Base-by-base conservation (phyloP, 1,140 invertebrate species). In the Tetragonula clypearis region DNA sequence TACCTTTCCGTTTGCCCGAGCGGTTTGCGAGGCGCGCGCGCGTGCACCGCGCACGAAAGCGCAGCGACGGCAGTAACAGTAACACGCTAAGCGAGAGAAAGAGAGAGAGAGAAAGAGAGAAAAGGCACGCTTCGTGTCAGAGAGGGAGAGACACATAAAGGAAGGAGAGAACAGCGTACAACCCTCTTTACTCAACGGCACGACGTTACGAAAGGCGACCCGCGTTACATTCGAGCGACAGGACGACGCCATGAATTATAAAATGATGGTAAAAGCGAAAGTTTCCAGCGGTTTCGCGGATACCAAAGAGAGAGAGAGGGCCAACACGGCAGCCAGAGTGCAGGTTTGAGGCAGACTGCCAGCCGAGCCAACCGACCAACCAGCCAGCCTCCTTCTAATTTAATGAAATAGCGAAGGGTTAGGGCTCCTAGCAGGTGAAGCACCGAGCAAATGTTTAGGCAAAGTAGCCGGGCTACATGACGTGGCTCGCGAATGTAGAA, bases 261-360 rank as follows among this genome's bases (percentile, higher is more conserved):
- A 92, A 94, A 93, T 93, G 91, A 90, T 89, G 92, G 93, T 94
- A 94, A 94, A 94, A 94, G 93, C 93, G 93, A 94, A 94, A 94
- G 93, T 94, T 94, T 92, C 79, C 88, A 79, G 86, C 82, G 90
- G 88, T 91, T 92, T 92, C 90, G 89, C 84, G 87, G 60, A 88
- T 86, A 66, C 82, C 77, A 75, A n/a, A 58, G 60, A 73, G 76
- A 68, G 66, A 60, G 26, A 83, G 41, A 62, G n/a, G 74, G 73
- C 66, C n/a, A 62, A 12, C 2, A 23, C 41, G 41, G 9, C 26
- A 23, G 72, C 8, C 41, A 49, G 41, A 49, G 53, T 68, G 19
- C 30, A 41, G 30, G 56, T 58, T 65, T 72, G 65, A 85, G 26
- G 77, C 86, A 73, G 58, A 15, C 85, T 78, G 81, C 80, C 84